Evolutionary conservation across 2,888 invertebrate genomes (phyloP), one percentile per base, ranked within the genome.

Genomic region (Hyposoter dolosus): DNA sequence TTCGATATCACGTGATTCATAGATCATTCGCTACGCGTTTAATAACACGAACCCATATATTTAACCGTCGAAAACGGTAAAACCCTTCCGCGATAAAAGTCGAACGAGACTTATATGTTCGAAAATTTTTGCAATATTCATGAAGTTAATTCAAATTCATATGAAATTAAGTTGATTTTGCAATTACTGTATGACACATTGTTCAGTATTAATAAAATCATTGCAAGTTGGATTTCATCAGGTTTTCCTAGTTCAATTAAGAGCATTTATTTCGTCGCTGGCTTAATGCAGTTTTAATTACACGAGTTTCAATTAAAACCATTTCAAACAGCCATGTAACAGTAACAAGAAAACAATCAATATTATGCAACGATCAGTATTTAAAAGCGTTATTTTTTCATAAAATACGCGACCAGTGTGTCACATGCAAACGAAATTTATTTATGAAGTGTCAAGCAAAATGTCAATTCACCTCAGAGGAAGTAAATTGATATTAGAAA

Each of bases 1-100:
- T 76, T 82, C 85, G 82, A 82, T 85, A 75, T 82, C 85, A 23
- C 40, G 65, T 79, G 79, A 79, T 63, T 23, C 53, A 56, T 75
- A 75, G 43, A 63, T 75, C 60, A 19, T 63, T 75, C 45, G 60
- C 43, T 45, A 72, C 66, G 47, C 68, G 68, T 85, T 85, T 85
- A 82, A 85, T 85, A 82, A 74, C 68, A 63, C 66, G 50, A 77
- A 35, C 56, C 69, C 53, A 72, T 75, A 71, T 76, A 76, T 80
- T 76, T 71, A 80, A 45, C 35, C 76, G 19, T 40, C 32, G 53
- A 35, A 40, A 75, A 45, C 53, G 45, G 32, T n/a, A 17, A 65
- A 71, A 32, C 43, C 23, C 9, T 63, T 78, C 15, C 56, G 40
- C 40, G 60, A 79, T 74, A 79, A 74, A 74, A 74, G 72, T 50